Percentiles rank a stretch among this genome's conserved stretches.
Evolutionary conservation across 1,140 invertebrate genomes (phyloP).

Genomic region (Drosophila oshimai): DNA sequence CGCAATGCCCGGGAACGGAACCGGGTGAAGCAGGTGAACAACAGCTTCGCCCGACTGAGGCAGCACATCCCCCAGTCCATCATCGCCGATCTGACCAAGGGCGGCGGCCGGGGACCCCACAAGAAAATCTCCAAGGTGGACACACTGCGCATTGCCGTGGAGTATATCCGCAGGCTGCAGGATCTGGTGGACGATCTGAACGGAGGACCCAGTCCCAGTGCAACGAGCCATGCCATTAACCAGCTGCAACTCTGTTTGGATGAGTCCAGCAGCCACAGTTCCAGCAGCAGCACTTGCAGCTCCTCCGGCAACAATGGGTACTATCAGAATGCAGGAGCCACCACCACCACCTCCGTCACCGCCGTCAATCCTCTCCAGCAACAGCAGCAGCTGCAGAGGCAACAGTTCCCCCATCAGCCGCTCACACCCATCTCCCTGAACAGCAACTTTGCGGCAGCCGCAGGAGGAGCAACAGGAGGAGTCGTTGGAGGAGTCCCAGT

Average conservation of each 20-base stretch:
- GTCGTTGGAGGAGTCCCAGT: too few relatives aligned
- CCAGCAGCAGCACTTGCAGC: slow-evolving; percentile 66
- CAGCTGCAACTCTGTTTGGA: slow-evolving; percentile 63
- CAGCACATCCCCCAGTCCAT: slow-evolving; percentile 93
- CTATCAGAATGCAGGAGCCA: background rate
- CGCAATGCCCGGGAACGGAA: slow-evolving; percentile 96
- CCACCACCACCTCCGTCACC: slow-evolving; percentile 84
- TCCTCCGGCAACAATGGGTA: slow-evolving; percentile 14
- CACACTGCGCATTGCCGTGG: slow-evolving; percentile 95
- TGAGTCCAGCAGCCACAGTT: slow-evolving; percentile 84
- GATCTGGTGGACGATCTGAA: slow-evolving; percentile 88
- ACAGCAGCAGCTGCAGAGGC: slow-evolving; percentile 65
- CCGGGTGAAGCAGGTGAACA: slow-evolving; percentile 97
- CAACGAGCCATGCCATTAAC: background rate
- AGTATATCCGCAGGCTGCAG: slow-evolving; percentile 96
- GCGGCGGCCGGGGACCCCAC: slow-evolving; percentile 86
- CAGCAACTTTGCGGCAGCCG: slow-evolving; percentile 34
- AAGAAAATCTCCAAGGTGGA: slow-evolving; percentile 98
- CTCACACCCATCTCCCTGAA: slow-evolving; percentile 61
- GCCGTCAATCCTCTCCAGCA: slow-evolving; percentile 66
- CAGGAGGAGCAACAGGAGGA: too few relatives aligned
- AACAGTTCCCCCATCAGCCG: slow-evolving; percentile 64
- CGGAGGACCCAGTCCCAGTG: slow-evolving; percentile 13
- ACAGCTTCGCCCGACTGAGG: slow-evolving; percentile 93
- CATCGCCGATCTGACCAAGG: slow-evolving; percentile 87